A percentile compares a stretch with the other conserved stretches of the same genome.
Conservation (phyloP, 2,888 invertebrate genomes). For the Xylophagus ater region DNA sequence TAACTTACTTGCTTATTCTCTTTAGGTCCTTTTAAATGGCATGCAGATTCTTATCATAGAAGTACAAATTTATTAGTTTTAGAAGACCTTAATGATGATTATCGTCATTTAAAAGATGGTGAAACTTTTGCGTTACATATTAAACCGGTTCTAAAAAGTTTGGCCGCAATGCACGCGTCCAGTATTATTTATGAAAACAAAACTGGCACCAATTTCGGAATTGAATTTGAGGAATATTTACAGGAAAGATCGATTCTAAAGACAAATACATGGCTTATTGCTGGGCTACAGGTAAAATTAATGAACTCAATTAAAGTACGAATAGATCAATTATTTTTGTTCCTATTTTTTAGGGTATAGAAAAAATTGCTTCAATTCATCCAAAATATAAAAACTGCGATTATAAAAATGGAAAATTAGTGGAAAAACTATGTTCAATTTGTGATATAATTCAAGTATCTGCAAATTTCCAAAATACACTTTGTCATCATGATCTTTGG, state of each 20-base stretch:
- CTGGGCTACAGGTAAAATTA: slow-evolving; percentile 10
- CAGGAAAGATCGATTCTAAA: background rate
- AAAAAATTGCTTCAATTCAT: slow-evolving; percentile 3
- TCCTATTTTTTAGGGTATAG: slow-evolving; percentile 2
- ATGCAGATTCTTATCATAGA: slow-evolving; percentile 6
- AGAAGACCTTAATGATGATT: slow-evolving; percentile 10
- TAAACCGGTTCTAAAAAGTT: slow-evolving; percentile 23
- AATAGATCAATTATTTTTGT: background rate
- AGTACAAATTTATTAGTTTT: slow-evolving; percentile 12
- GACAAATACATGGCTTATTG: slow-evolving; percentile 7
- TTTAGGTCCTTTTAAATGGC: slow-evolving; percentile 12
- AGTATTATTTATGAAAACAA: slow-evolving; percentile 28
- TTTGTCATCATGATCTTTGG: slow-evolving; percentile 39
- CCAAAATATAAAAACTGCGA: slow-evolving; percentile 3
- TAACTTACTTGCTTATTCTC: too few relatives aligned
- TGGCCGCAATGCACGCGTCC: slow-evolving; percentile 34
- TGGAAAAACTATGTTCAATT: slow-evolving; percentile 22
- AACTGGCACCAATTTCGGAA: slow-evolving; percentile 14
- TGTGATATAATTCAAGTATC: slow-evolving; percentile 30
- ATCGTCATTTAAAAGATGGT: slow-evolving; percentile 5
- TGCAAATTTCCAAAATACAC: slow-evolving; percentile 36
- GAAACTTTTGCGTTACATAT: slow-evolving; percentile 19
- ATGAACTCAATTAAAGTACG: background rate
- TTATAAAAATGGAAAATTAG: too few relatives aligned
- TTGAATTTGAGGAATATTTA: background rate